These are phyloP conservation scores for Strigamia crassipes DNA, from an alignment of 2,888 invertebrate genomes.

Conservation along the genomic window DNA sequence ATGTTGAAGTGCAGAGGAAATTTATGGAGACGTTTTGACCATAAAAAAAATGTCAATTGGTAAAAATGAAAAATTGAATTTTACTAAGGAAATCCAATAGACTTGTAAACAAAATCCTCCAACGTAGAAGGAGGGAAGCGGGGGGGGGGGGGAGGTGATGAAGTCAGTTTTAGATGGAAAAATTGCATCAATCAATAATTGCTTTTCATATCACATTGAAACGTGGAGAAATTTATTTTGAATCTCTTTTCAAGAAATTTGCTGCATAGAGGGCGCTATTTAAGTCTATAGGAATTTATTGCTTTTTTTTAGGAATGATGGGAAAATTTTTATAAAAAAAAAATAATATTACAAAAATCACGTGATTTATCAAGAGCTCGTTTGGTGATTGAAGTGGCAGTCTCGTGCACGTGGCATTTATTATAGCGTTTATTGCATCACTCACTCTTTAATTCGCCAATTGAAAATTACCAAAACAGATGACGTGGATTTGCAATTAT, in stretches of 20 bases:
- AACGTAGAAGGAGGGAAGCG: not conserved
- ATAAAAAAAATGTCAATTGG: conserved; percentile 1
- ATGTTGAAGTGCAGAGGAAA: not conserved
- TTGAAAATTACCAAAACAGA: conserved; percentile 26
- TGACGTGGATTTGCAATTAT: conserved; percentile 5
- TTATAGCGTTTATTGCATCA: conserved; percentile 12
- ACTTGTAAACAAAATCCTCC: conserved; percentile 5
- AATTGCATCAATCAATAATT: conserved; percentile 27
- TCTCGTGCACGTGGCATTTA: conserved; percentile 32
- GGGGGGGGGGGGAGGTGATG: not conserved
- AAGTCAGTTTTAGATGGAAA: not conserved
- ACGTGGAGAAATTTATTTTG: not conserved
- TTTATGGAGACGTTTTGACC: not conserved
- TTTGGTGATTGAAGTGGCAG: conserved; percentile 28
- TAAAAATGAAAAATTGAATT: conserved; percentile 28
- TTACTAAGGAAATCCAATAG: conserved; percentile 14
- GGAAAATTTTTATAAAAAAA: not conserved
- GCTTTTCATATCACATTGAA: conserved; percentile 24
- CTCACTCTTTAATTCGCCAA: conserved; percentile 34
- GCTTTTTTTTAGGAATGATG: not conserved
- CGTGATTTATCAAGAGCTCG: conserved; percentile 18
- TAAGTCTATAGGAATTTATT: not conserved
- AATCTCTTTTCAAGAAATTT: not conserved
- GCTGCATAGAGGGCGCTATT: not conserved
- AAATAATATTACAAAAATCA: not conserved